Evolutionary conservation across 2,113 vertebrate species (phyloP).

Genomic region (Eptatretus burgeri): DNA sequence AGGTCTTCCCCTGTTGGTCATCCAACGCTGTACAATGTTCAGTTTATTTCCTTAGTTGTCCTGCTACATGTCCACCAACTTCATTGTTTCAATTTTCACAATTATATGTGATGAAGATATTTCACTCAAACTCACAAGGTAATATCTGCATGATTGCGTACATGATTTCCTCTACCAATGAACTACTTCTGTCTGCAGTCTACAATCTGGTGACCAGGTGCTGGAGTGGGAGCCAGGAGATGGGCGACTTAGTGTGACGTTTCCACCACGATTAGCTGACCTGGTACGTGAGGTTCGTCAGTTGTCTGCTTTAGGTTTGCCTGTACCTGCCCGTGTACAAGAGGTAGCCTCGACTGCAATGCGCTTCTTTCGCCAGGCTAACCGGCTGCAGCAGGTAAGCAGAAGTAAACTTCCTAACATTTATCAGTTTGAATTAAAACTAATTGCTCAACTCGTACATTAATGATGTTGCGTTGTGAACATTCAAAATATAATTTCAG

Average conservation of each 20-base stretch:
- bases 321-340: constrained; percentile 55
- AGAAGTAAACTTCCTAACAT: not conserved
- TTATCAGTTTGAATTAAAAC: not conserved
- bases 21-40: not conserved
- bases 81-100: too few species aligned
- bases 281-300: constrained; percentile 68
- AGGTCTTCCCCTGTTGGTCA: not conserved
- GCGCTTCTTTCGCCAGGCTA: constrained; percentile 67
- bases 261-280: constrained; percentile 54
- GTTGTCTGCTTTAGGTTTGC: constrained; percentile 55
- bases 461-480: not conserved
- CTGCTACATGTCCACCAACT: too few species aligned
- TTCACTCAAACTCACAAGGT: too few species aligned
- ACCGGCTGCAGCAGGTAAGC: constrained; percentile 65
- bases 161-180: too few species aligned
- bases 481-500: too few species aligned
- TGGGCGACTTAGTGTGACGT: constrained; percentile 54
- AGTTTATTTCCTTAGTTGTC: too few species aligned
- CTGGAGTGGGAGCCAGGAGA: constrained; percentile 62
- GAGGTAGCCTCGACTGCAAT: constrained; percentile 42
- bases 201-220: constrained; percentile 48
- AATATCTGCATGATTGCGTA: too few species aligned
- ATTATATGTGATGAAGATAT: too few species aligned
- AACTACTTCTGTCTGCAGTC: constrained; percentile 17
- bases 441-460: not conserved